Conservation (phyloP, 2,888 invertebrate genomes). For the Ophion slaviceki region DNA sequence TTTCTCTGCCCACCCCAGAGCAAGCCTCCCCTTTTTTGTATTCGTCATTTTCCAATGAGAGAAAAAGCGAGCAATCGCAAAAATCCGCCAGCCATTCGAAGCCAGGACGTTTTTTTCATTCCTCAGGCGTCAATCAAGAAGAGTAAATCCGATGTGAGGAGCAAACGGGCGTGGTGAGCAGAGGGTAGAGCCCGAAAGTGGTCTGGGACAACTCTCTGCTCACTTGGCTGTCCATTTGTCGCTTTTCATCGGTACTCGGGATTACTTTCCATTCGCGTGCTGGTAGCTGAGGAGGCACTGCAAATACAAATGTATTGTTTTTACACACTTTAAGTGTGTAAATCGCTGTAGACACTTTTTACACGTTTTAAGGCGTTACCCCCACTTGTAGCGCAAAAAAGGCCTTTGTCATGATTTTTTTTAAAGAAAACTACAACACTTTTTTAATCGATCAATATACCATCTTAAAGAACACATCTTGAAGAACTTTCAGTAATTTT, state of each 20-base stretch:
- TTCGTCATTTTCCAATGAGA: slow-evolving; percentile 4
- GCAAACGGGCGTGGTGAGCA: slow-evolving; percentile 65
- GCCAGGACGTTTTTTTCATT: slow-evolving; percentile 72
- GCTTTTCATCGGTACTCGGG: not conserved
- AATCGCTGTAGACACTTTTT: no score
- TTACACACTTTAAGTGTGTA: no score
- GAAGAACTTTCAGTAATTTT: no score
- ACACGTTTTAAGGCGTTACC: no score
- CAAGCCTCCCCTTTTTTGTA: slow-evolving; percentile 39
- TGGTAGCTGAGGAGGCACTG: slow-evolving; percentile 70
- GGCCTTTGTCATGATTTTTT: no score
- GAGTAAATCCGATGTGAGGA: slow-evolving; percentile 81
- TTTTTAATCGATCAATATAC: no score
- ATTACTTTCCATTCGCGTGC: slow-evolving; percentile 47
- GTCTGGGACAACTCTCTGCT: slow-evolving; percentile 20
- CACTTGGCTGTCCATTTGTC: slow-evolving; percentile 1
- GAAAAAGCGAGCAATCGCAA: not conserved
- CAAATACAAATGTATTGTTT: no score
- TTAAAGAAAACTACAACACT: no score
- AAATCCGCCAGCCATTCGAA: slow-evolving; percentile 55
- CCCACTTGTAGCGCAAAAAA: no score
- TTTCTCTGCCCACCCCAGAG: slow-evolving; percentile 56
- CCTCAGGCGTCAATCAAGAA: slow-evolving; percentile 82
- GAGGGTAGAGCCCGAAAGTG: slow-evolving; percentile 64
- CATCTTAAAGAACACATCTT: no score